Evolutionary conservation across 2,797 vertebrate genomes (phyloP).

Genomic region (Manis javanica): DNA sequence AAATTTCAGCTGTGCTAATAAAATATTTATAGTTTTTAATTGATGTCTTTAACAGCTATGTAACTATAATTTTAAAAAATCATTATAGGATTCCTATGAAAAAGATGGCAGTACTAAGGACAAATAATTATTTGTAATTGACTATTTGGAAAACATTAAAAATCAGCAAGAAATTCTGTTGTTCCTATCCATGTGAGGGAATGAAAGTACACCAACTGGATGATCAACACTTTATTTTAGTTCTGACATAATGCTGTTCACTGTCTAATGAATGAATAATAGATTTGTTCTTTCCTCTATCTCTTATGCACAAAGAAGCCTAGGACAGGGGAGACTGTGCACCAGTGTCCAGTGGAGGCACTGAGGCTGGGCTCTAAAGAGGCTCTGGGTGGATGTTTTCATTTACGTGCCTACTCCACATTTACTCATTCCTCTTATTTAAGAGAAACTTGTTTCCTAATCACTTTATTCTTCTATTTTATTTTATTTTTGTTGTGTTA

Average conservation of each 20-base stretch:
- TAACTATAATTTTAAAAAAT: neutral
- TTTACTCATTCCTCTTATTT: neutral
- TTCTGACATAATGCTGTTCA: neutral
- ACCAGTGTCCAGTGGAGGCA: neutral
- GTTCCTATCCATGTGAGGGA: neutral
- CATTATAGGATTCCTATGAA: neutral
- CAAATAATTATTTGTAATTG: neutral
- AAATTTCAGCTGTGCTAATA: neutral
- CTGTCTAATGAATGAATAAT: neutral
- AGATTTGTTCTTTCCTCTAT: neutral
- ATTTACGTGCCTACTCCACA: rapidly evolving
- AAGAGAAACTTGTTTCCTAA: neutral
- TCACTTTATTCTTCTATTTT: neutral
- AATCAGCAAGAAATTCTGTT: slow-evolving; percentile 1
- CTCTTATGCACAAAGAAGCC: neutral
- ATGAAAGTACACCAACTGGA: neutral
- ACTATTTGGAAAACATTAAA: slow-evolving; percentile 10
- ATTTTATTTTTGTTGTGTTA: neutral
- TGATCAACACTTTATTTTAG: neutral
- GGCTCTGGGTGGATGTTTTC: neutral
- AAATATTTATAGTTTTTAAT: slow-evolving; percentile 13
- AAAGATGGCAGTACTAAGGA: neutral
- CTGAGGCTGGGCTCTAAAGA: neutral
- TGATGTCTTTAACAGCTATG: neutral
- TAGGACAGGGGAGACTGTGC: neutral